A percentile compares a stretch with the other conserved stretches of the same genome.
Evolutionary conservation across 2,113 vertebrate genomes (phyloP).

Genomic region (Amia ocellicauda): DNA sequence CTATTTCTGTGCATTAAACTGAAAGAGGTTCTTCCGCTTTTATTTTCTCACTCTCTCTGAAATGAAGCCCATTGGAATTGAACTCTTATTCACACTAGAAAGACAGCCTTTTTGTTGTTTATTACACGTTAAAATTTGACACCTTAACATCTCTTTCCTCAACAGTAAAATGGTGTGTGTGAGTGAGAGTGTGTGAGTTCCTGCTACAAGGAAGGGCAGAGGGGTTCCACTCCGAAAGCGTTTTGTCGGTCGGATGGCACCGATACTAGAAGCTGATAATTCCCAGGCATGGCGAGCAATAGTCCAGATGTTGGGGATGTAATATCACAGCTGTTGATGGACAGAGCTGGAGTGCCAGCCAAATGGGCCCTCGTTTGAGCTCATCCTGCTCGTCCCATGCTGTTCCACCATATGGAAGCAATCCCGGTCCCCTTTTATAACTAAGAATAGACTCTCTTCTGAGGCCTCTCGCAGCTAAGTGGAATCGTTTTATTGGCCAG

Average conservation of each 20-base stretch:
- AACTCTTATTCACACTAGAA: no score
- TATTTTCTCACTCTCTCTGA: slow-evolving; percentile 24
- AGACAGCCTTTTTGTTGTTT: no score
- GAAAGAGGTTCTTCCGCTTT: no score
- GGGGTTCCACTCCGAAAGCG: slow-evolving; percentile 45
- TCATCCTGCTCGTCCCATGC: slow-evolving; percentile 84
- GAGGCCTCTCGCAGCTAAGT: slow-evolving; percentile 95
- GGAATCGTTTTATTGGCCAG: slow-evolving; percentile 96
- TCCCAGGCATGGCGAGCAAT: slow-evolving; percentile 96
- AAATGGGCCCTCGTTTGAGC: slow-evolving; percentile 81
- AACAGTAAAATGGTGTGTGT: slow-evolving; percentile 40
- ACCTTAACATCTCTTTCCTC: slow-evolving; percentile 45
- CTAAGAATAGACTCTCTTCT: slow-evolving; percentile 93
- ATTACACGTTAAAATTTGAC: not conserved
- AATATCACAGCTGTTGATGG: slow-evolving; percentile 92
- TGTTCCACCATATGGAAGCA: slow-evolving; percentile 98
- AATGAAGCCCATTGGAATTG: no score
- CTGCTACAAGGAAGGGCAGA: no score
- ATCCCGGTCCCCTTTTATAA: slow-evolving; percentile 92
- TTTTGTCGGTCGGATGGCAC: slow-evolving; percentile 79
- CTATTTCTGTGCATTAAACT: no score
- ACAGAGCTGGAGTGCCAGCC: slow-evolving; percentile 82
- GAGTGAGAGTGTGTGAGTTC: slow-evolving; percentile 33
- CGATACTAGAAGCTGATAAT: slow-evolving; percentile 91
- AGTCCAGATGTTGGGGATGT: slow-evolving; percentile 97